Percentiles rank a stretch among this genome's conserved stretches.
phyloP scores from a whole-genome alignment of 2,888 invertebrate species.

The Diaprepes abbreviatus region DNA sequence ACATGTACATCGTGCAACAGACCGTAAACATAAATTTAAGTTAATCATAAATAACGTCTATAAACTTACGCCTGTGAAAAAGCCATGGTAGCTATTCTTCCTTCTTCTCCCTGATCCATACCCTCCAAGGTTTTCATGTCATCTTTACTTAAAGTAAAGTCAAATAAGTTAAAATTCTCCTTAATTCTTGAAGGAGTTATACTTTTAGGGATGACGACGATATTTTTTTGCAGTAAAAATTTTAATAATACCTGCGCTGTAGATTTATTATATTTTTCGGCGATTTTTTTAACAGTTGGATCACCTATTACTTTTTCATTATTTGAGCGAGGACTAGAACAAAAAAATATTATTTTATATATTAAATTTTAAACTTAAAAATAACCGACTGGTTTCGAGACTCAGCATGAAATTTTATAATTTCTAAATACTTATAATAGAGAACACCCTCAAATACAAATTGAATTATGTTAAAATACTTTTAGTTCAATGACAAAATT shows the following conservation, averaged over 20 bases:
- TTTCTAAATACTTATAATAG: no score
- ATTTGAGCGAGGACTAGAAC: no score
- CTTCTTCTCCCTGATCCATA: conserved; percentile 15
- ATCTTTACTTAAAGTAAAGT: conserved; percentile 22
- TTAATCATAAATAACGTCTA: not conserved
- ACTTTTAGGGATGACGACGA: conserved; percentile 36
- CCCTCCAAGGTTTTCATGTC: conserved; percentile 14
- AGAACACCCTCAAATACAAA: no score
- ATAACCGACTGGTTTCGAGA: no score
- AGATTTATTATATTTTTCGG: conserved; percentile 26
- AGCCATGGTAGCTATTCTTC: not conserved
- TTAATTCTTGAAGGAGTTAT: conserved; percentile 18
- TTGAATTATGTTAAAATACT: no score
- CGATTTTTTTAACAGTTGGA: conserved; percentile 15
- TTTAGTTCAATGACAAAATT: no score
- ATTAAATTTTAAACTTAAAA: no score
- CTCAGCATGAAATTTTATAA: no score
- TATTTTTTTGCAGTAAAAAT: conserved; percentile 24
- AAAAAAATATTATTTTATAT: no score
- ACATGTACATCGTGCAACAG: no score
- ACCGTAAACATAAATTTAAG: no score
- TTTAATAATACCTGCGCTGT: conserved; percentile 24
- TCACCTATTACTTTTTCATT: conserved; percentile 9
- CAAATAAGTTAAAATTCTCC: conserved; percentile 28
- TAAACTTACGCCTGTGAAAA: not conserved